Evolutionary conservation across 2,113 vertebrate species (phyloP).

Genomic region (Rostratula benghalensis): DNA sequence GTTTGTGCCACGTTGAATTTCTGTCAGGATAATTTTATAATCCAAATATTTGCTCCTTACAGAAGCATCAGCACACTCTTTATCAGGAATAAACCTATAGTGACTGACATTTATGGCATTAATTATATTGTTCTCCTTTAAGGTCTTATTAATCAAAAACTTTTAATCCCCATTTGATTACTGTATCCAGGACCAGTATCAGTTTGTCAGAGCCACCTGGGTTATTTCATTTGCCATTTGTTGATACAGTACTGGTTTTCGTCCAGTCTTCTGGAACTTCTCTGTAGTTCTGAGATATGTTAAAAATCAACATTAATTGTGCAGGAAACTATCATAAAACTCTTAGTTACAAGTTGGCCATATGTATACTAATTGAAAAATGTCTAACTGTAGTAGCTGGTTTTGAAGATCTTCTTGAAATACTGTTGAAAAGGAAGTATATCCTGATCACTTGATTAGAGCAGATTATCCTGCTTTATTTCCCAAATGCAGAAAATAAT

Average conservation of each 20-base stretch:
- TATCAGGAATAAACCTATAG: neutral
- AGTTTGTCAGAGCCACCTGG: neutral
- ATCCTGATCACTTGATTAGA: neutral
- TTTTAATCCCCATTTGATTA: neutral
- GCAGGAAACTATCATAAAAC: neutral
- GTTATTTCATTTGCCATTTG: neutral
- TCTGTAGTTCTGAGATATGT: neutral
- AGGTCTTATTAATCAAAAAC: neutral
- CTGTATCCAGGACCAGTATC: neutral
- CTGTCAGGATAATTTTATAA: neutral
- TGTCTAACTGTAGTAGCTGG: neutral
- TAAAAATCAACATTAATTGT: neutral
- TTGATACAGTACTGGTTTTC: neutral
- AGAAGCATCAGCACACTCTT: neutral
- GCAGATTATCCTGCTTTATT: conserved; percentile 10
- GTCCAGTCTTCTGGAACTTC: neutral
- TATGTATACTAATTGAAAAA: neutral
- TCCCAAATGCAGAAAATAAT: conserved; percentile 33
- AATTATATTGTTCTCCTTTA: neutral
- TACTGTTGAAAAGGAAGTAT: neutral
- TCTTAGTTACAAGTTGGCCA: neutral
- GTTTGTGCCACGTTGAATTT: neutral
- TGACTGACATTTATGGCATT: neutral
- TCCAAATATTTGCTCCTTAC: neutral
- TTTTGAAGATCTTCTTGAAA: neutral